These are phyloP conservation scores for Xestia c-nigrum DNA, from an alignment of 2,888 invertebrate genomes.

Conservation along the genomic window DNA sequence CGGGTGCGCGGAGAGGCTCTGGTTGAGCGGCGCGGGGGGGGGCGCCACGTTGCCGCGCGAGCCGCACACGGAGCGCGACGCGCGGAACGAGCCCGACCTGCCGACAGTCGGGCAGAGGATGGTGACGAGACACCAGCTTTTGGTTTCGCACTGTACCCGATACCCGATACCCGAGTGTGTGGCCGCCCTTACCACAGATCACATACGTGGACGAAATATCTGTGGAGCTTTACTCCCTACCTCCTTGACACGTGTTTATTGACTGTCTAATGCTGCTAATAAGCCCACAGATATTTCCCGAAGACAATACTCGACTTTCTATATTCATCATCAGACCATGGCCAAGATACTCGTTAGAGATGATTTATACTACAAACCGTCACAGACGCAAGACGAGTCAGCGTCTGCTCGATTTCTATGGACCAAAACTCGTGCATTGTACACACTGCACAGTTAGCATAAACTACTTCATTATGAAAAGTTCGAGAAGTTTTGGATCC, in stretches of 20 bases:
- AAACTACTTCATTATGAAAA: neutral
- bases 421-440: neutral
- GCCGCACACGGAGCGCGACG: constrained; percentile 93
- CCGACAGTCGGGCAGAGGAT: constrained; percentile 90
- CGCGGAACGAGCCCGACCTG: constrained; percentile 99
- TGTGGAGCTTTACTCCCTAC: constrained; percentile 18
- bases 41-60: constrained; percentile 95
- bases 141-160: constrained; percentile 74
- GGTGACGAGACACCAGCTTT: constrained; percentile 84
- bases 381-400: neutral
- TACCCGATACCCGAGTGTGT: constrained; percentile 60
- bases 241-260: neutral
- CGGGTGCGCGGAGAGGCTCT: constrained; percentile 97
- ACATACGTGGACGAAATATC: constrained; percentile 41
- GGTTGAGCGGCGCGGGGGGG: constrained; percentile 90
- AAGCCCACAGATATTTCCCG: constrained; percentile 47
- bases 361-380: neutral
- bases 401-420: neutral
- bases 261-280: neutral
- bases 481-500: neutral
- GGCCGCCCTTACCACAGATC: constrained; percentile 54
- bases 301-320: constrained; percentile 45
- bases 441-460: neutral
- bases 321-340: constrained; percentile 15
- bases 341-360: neutral